Percentiles rank a stretch among this genome's conserved stretches.
Evolutionary conservation across 2,797 vertebrate species (phyloP).

Genomic region (Tokudaia muenninki): DNA sequence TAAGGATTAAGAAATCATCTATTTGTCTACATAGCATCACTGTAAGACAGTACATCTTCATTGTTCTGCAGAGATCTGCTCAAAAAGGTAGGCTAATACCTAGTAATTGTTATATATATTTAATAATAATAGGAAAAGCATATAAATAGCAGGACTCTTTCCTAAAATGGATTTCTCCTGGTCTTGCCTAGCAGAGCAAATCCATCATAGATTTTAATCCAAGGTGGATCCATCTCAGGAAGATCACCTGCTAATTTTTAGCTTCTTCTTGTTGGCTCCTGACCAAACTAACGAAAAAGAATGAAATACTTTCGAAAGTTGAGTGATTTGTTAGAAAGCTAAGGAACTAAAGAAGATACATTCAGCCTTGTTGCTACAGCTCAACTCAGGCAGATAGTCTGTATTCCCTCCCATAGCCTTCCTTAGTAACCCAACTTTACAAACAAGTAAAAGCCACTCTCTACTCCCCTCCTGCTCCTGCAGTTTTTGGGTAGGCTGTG

Average conservation of each 20-base stretch:
- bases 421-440: background rate
- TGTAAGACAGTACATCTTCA: background rate
- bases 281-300: background rate
- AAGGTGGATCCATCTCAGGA: background rate
- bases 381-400: background rate
- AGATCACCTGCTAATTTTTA: background rate
- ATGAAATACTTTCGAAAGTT: slow-evolving; percentile 11
- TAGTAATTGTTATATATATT: background rate
- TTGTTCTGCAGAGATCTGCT: background rate
- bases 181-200: background rate
- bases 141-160: background rate
- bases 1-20: background rate
- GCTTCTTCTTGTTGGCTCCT: background rate
- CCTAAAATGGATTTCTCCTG: background rate
- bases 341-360: background rate
- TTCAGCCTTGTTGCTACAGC: background rate
- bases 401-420: background rate
- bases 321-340: slow-evolving; percentile 42
- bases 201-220: background rate
- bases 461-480: background rate
- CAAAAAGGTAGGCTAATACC: background rate
- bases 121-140: background rate
- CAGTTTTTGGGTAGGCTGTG: background rate
- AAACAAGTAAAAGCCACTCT: slow-evolving; percentile 1
- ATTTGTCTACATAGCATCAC: background rate